These are phyloP conservation scores for Cossypha heuglini DNA, from an alignment of 2,797 vertebrate species.

Conservation along the genomic window DNA sequence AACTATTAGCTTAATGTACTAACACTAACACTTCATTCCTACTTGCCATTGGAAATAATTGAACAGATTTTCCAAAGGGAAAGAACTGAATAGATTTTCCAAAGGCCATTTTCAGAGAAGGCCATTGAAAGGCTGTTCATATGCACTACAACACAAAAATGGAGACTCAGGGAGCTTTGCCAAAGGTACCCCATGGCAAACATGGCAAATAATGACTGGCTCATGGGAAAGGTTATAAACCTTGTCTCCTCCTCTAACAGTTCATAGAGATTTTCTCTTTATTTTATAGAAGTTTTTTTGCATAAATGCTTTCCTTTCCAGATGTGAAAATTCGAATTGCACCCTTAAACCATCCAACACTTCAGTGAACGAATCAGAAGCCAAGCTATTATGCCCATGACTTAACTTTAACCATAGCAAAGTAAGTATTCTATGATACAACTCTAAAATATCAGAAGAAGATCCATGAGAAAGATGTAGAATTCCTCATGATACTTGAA, in stretches of 20 bases:
- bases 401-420: not conserved
- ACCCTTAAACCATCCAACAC: not conserved
- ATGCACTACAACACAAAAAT: constrained; percentile 5
- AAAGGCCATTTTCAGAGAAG: too few species aligned
- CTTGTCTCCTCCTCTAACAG: not conserved
- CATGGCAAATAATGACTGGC: not conserved
- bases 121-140: constrained; percentile 61
- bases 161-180: not conserved
- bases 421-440: not conserved
- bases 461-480: not conserved
- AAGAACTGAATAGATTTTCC: not conserved
- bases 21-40: not conserved
- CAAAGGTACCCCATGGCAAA: not conserved
- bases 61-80: not conserved
- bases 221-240: not conserved
- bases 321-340: not conserved
- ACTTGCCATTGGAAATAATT: not conserved
- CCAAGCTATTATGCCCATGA: not conserved
- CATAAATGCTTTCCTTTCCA: not conserved
- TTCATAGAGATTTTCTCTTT: not conserved
- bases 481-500: not conserved
- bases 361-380: not conserved
- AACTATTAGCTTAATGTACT: not conserved
- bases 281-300: not conserved
- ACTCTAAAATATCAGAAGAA: not conserved